These are phyloP conservation scores for Drosophila eohydei DNA, from an alignment of 2,888 invertebrate genomes.

Conservation along the genomic window DNA sequence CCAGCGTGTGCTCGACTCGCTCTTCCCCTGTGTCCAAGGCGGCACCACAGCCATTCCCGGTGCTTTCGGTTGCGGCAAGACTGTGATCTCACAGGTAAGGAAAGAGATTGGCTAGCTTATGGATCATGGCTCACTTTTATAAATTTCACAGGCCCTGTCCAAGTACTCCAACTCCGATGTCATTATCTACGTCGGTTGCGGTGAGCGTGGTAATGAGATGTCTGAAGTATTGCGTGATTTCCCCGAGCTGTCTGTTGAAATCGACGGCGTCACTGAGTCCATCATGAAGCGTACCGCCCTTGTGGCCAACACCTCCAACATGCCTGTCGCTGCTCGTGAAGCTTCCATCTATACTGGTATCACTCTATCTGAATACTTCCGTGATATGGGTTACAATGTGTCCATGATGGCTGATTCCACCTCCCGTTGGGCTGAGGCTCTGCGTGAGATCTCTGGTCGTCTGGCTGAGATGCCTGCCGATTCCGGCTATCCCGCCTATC, in stretches of 20 bases:
- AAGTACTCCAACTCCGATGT: slow-evolving; percentile 99
- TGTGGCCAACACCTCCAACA: slow-evolving; percentile 99
- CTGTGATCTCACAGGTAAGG: slow-evolving; percentile 93
- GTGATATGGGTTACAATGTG: slow-evolving; percentile 99
- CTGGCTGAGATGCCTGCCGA: slow-evolving; percentile 99
- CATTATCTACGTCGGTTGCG: slow-evolving; percentile 99
- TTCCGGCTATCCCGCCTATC: slow-evolving; percentile 99
- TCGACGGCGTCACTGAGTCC: slow-evolving; percentile 97
- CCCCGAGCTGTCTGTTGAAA: slow-evolving; percentile 98
- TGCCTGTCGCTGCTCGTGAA: slow-evolving; percentile 99
- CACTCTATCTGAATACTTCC: slow-evolving; percentile 99
- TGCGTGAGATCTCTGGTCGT: slow-evolving; percentile 99
- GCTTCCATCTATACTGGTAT: slow-evolving; percentile 99
- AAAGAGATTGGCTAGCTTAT: fast-evolving
- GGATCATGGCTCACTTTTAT: neutral
- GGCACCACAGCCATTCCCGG: slow-evolving; percentile 99
- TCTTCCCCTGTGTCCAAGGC: slow-evolving; percentile 99
- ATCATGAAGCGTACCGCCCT: slow-evolving; percentile 99
- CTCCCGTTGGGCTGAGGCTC: slow-evolving; percentile 99
- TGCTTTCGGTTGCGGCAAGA: slow-evolving; percentile 99
- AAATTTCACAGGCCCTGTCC: slow-evolving; percentile 91
- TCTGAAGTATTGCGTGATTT: slow-evolving; percentile 99
- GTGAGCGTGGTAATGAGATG: slow-evolving; percentile 99
- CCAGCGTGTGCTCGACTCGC: slow-evolving; percentile 98
- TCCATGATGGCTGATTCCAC: slow-evolving; percentile 99